These are phyloP conservation scores for Psilopsiagon aymara DNA, from an alignment of 2,113 vertebrate species.

Conservation along the genomic window DNA sequence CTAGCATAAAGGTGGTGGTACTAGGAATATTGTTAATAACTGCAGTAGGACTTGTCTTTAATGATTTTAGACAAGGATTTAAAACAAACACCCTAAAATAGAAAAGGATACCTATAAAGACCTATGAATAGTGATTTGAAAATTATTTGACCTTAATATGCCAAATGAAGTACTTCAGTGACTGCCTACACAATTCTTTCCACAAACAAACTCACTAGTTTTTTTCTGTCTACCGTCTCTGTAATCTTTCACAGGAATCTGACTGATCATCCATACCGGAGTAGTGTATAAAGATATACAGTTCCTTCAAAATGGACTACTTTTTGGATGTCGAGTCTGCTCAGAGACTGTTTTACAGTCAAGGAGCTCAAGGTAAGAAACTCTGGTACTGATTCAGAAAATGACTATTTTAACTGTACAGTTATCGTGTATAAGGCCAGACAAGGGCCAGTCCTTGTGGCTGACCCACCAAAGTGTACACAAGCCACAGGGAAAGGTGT, in stretches of 20 bases:
- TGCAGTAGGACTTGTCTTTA: background rate
- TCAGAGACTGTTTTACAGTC: constrained; percentile 83
- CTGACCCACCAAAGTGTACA: background rate
- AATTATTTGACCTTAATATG: constrained; percentile 36
- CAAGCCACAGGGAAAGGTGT: background rate
- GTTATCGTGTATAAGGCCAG: background rate
- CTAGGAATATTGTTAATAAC: background rate
- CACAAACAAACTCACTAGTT: background rate
- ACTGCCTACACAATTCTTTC: background rate
- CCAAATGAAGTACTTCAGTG: background rate
- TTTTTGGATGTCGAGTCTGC: constrained; percentile 83
- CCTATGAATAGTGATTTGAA: constrained; percentile 6
- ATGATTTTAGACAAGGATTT: background rate
- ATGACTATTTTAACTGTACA: background rate
- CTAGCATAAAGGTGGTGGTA: background rate
- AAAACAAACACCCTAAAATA: constrained; percentile 5
- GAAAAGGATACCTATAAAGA: background rate
- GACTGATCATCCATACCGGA: constrained; percentile 31
- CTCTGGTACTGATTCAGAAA: background rate
- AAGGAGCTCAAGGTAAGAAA: constrained; percentile 84
- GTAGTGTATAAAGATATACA: background rate
- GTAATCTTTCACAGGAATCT: constrained; percentile 56
- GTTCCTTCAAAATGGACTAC: constrained; percentile 80
- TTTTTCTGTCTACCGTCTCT: constrained; percentile 19
- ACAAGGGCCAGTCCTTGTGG: background rate